These are phyloP conservation scores for Malurus cyaneus DNA, from an alignment of 2,113 vertebrate genomes.

Conservation along the genomic window DNA sequence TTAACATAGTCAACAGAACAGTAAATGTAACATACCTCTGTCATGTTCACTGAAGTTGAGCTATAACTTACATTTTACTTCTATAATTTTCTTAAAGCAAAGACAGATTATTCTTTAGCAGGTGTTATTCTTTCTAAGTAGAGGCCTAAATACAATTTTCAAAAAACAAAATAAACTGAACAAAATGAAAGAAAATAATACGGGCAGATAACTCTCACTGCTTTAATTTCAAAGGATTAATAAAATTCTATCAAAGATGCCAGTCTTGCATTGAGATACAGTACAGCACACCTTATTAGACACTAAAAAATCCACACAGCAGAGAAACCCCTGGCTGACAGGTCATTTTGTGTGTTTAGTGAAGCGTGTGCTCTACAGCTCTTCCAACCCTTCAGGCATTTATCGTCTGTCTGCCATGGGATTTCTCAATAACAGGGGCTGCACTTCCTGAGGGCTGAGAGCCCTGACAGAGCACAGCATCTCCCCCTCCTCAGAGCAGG, in stretches of 20 bases:
- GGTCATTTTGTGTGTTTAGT: neutral
- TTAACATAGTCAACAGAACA: constrained; percentile 38
- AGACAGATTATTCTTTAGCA: constrained; percentile 1
- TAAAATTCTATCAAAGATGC: neutral
- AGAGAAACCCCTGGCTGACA: neutral
- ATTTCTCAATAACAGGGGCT: neutral
- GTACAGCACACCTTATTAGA: neutral
- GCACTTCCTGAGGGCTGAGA: neutral
- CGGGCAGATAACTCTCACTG: neutral
- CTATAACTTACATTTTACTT: constrained; percentile 39
- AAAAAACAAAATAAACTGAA: neutral
- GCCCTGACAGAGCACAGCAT: neutral
- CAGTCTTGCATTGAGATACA: neutral
- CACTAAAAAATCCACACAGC: neutral
- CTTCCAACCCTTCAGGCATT: neutral
- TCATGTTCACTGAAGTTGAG: constrained; percentile 39
- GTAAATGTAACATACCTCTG: constrained; percentile 45
- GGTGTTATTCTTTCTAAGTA: neutral
- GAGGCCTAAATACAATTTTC: constrained; percentile 8
- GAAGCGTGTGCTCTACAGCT: neutral
- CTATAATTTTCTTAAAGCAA: constrained; percentile 15
- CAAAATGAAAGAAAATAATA: neutral
- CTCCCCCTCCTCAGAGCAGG: neutral
- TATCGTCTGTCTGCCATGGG: neutral
- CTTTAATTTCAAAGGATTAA: neutral